Percentiles rank a stretch among this genome's conserved stretches.
Evolutionary conservation across 2,888 invertebrate species (phyloP).

Genomic region (Rhagonycha lutea): DNA sequence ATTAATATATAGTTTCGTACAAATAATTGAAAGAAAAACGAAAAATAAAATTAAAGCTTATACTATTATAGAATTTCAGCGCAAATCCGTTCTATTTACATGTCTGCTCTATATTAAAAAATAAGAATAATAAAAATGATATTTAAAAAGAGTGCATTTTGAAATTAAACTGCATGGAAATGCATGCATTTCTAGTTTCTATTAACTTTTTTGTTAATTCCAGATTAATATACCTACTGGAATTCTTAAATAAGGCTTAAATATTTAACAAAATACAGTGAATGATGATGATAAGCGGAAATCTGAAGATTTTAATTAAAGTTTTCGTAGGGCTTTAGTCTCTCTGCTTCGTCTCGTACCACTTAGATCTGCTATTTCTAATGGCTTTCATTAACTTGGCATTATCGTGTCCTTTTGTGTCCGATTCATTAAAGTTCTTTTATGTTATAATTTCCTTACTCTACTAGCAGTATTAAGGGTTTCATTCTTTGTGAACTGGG

Average conservation of each 20-base stretch:
- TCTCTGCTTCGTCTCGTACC: conserved; percentile 15
- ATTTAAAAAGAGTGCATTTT: neutral
- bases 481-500: conserved; percentile 23
- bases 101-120: too few relatives aligned
- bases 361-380: conserved; percentile 26
- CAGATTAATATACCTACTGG: neutral
- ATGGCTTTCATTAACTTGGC: conserved; percentile 32
- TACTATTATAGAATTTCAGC: neutral
- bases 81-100: neutral
- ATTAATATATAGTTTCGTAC: neutral
- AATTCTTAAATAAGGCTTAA: neutral
- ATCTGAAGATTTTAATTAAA: conserved; percentile 27
- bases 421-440: conserved; percentile 31
- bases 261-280: conserved; percentile 17
- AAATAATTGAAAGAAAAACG: neutral
- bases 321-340: conserved; percentile 5
- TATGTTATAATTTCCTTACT: conserved; percentile 29
- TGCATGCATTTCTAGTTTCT: neutral
- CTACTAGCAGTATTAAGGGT: conserved; percentile 24
- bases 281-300: conserved; percentile 22
- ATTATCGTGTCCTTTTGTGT: conserved; percentile 33
- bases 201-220: neutral
- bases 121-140: neutral
- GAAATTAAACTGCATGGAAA: neutral
- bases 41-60: neutral